A percentile compares a stretch with the other conserved stretches of the same genome.
Conservation (phyloP, 2,113 vertebrate genomes). For the Ochotona princeps region DNA sequence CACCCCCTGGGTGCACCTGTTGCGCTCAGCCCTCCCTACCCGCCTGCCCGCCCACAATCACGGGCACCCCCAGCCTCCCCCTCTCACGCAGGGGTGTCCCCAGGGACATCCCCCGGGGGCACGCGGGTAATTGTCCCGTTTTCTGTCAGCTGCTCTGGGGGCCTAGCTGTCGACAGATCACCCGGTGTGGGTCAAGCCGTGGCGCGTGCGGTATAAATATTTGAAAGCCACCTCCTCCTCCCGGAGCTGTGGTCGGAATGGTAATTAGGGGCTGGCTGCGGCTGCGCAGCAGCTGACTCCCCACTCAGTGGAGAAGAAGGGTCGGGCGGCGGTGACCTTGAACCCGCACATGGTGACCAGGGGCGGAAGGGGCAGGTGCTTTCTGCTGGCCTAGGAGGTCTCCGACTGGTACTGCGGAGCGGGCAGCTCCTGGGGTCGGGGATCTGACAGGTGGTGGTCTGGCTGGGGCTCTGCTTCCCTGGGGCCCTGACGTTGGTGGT, state of each 20-base stretch:
- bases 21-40: neutral
- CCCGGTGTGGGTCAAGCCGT: conserved; percentile 58
- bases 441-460: no score
- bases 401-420: no score
- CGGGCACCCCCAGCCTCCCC: accelerated
- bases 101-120: neutral
- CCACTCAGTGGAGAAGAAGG: no score
- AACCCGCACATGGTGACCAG: no score
- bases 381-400: no score
- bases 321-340: no score
- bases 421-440: no score
- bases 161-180: conserved; percentile 69
- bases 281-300: no score
- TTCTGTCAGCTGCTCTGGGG: conserved; percentile 32
- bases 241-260: conserved; percentile 66
- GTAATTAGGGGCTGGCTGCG: conserved; percentile 48
- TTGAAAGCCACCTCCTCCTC: conserved; percentile 75
- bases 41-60: neutral
- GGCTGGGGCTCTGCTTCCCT: no score
- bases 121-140: conserved; percentile 59
- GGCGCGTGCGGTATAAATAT: conserved; percentile 73
- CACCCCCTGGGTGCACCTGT: conserved; percentile 9
- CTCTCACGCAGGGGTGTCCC: neutral
- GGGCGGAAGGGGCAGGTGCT: neutral
- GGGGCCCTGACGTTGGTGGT: no score